Percentiles rank a stretch among this genome's conserved stretches.
phyloP scores from a whole-genome alignment of 2,113 vertebrate genomes.

The Acrocephalus arundinaceus region DNA sequence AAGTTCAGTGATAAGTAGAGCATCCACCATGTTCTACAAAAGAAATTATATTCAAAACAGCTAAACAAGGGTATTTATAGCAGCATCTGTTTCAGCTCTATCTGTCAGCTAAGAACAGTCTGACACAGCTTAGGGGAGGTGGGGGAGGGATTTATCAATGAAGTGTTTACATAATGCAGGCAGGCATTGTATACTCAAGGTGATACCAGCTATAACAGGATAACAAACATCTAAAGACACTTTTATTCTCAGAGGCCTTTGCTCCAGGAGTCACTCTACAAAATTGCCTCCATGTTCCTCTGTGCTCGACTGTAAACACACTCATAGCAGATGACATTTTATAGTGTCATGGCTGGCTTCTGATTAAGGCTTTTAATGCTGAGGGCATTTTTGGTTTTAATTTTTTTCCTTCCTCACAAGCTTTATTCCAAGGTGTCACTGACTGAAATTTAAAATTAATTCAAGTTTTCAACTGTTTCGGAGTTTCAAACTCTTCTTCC shows the following conservation, averaged over 20 bases:
- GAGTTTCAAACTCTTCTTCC: background rate
- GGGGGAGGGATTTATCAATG: conserved; percentile 65
- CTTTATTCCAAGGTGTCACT: background rate
- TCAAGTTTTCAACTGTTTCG: background rate
- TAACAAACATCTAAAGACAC: conserved; percentile 62
- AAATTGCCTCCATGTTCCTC: conserved; percentile 47
- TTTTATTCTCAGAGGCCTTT: conserved; percentile 62
- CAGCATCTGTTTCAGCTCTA: conserved; percentile 69
- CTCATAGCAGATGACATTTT: background rate
- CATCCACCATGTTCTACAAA: conserved; percentile 44
- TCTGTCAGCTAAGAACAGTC: conserved; percentile 44
- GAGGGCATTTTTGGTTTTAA: background rate
- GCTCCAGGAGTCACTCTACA: conserved; percentile 50
- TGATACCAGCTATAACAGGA: conserved; percentile 50
- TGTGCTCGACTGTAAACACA: background rate
- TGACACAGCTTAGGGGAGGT: conserved; percentile 39
- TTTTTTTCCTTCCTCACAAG: background rate
- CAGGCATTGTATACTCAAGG: conserved; percentile 59
- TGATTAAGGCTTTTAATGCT: conserved; percentile 9
- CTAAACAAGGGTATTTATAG: conserved; percentile 64
- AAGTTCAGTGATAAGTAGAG: conserved; percentile 8
- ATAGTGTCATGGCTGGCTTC: background rate
- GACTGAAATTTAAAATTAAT: background rate
- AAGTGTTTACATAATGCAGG: conserved; percentile 62
- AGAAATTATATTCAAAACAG: conserved; percentile 37